A percentile compares a stretch with the other conserved stretches of the same genome.
These are phyloP conservation scores for Bubo bubo DNA, from an alignment of 2,113 vertebrate species.

Conservation along the genomic window DNA sequence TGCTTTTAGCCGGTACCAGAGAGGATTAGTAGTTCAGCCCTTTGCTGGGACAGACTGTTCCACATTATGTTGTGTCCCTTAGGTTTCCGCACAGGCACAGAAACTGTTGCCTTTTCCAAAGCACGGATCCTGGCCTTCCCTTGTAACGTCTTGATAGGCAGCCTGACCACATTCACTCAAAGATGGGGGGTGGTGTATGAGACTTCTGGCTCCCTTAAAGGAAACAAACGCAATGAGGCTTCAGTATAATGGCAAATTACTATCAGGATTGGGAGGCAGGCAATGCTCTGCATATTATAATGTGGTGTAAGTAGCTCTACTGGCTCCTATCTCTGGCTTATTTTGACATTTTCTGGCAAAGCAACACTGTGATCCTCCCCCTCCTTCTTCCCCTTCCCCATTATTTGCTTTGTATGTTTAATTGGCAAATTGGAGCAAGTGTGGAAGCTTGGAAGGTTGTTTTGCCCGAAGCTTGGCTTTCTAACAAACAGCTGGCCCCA, in stretches of 20 bases:
- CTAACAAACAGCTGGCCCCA: constrained; percentile 17
- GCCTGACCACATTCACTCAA: not conserved
- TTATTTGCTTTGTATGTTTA: constrained; percentile 15
- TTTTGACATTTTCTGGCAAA: constrained; percentile 42
- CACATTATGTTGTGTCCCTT: not conserved
- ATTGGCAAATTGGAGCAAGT: constrained; percentile 33
- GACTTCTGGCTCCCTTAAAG: constrained; percentile 10
- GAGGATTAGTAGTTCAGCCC: not conserved
- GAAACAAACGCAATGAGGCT: not conserved
- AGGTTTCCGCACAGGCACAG: not conserved
- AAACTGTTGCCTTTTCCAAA: not conserved
- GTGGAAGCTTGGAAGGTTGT: constrained; percentile 10
- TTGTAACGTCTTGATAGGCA: not conserved
- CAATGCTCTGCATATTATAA: not conserved
- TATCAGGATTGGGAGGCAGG: not conserved
- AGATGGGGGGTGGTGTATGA: not conserved
- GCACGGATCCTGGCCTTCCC: not conserved
- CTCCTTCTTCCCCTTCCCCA: not conserved
- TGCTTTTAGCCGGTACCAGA: not conserved
- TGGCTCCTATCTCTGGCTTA: constrained; percentile 2
- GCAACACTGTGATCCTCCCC: not conserved
- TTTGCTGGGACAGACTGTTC: not conserved
- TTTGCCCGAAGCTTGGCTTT: constrained; percentile 16
- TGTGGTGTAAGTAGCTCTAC: constrained; percentile 1
- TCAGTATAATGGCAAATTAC: not conserved